phyloP scores from a whole-genome alignment of 2,113 vertebrate species.

The Meles meles region DNA sequence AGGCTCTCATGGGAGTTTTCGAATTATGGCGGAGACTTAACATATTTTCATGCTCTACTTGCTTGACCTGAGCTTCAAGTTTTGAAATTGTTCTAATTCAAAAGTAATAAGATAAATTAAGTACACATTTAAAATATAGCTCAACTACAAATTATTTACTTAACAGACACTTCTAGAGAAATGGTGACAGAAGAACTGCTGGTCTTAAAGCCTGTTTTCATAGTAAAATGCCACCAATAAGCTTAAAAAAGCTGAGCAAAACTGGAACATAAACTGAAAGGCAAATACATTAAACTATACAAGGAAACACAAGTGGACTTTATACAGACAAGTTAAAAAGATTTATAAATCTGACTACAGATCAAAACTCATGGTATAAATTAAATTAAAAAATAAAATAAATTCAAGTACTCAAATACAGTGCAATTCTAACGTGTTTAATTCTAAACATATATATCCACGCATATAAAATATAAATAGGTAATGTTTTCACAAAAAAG shows the following conservation, averaged over 20 bases:
- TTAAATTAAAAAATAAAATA: background rate
- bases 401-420: background rate
- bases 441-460: background rate
- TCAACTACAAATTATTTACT: background rate
- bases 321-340: background rate
- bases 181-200: background rate
- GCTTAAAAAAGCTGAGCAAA: background rate
- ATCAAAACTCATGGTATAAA: background rate
- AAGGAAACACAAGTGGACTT: background rate
- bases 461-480: background rate
- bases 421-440: background rate
- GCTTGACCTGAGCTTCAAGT: conserved; percentile 95
- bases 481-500: background rate
- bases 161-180: background rate
- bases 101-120: conserved; percentile 45
- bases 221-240: background rate
- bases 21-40: conserved; percentile 82
- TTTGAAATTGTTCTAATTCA: conserved; percentile 89
- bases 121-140: background rate
- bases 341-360: background rate
- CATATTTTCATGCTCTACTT: conserved; percentile 93
- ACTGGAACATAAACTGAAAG: background rate
- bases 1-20: conserved; percentile 79
- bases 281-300: background rate
- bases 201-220: background rate